Conservation (phyloP, 2,888 invertebrate species). For the Strigamia crassipes region DNA sequence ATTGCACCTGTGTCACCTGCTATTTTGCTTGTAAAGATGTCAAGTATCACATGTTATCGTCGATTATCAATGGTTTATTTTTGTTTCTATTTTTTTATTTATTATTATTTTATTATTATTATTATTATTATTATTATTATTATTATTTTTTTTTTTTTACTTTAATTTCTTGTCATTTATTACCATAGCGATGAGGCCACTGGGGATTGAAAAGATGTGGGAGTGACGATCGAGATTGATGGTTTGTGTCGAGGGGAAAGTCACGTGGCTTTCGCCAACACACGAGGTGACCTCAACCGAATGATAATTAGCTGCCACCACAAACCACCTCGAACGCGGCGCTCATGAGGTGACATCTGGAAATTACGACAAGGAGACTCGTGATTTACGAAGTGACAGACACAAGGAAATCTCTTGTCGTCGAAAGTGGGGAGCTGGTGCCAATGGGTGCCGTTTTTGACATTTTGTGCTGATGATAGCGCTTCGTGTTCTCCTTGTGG, state of each 20-base stretch:
- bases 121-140: too few relatives aligned
- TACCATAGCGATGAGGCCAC: background rate
- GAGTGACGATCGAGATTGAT: slow-evolving; percentile 38
- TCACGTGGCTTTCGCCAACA: slow-evolving; percentile 34
- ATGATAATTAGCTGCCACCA: slow-evolving; percentile 42
- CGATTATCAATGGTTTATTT: slow-evolving; percentile 1
- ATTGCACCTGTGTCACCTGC: slow-evolving; percentile 8
- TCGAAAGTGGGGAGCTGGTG: background rate
- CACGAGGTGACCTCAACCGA: slow-evolving; percentile 37
- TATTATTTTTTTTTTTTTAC: background rate
- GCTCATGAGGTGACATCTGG: slow-evolving; percentile 34
- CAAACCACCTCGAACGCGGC: slow-evolving; percentile 33
- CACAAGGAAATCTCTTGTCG: slow-evolving; percentile 40
- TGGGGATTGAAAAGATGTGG: background rate
- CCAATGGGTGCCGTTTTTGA: slow-evolving; percentile 24
- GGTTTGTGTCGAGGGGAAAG: slow-evolving; percentile 25
- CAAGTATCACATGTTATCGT: background rate
- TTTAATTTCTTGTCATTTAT: background rate
- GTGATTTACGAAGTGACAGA: slow-evolving; percentile 39
- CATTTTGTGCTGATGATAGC: slow-evolving; percentile 23
- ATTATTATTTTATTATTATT: too few relatives aligned
- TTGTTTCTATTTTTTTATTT: background rate
- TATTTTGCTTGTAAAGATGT: slow-evolving; percentile 8
- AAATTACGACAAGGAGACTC: slow-evolving; percentile 27
- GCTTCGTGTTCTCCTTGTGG: background rate